Percentiles rank a stretch among this genome's conserved stretches.
These are phyloP conservation scores for Hesperophylax magnus DNA, from an alignment of 1,140 invertebrate species.

Conservation along the genomic window DNA sequence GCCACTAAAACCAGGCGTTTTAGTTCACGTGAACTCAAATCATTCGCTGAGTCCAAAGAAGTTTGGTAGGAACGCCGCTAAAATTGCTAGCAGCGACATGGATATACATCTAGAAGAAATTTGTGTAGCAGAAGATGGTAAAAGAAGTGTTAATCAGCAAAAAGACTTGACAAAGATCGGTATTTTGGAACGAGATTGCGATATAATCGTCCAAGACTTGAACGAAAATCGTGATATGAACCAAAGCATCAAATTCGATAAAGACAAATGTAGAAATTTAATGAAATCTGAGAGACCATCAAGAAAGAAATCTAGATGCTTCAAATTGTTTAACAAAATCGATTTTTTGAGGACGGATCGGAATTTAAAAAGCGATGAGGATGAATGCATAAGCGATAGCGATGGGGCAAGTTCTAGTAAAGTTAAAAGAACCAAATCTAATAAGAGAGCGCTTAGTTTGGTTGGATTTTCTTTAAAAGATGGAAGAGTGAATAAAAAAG, in stretches of 20 bases:
- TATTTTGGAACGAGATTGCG: slow-evolving; percentile 63
- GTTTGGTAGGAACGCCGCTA: slow-evolving; percentile 60
- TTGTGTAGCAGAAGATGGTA: background rate
- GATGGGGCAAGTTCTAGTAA: slow-evolving; percentile 65
- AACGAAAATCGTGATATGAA: slow-evolving; percentile 64
- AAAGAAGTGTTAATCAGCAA: slow-evolving; percentile 36
- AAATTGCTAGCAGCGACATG: slow-evolving; percentile 51
- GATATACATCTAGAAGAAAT: slow-evolving; percentile 53
- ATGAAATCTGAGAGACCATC: slow-evolving; percentile 44
- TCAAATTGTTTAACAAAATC: slow-evolving; percentile 62
- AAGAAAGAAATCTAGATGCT: slow-evolving; percentile 43
- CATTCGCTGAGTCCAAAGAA: slow-evolving; percentile 70
- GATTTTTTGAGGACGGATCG: slow-evolving; percentile 59
- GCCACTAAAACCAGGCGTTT: slow-evolving; percentile 89
- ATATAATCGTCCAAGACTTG: slow-evolving; percentile 53
- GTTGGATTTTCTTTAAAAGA: slow-evolving; percentile 61
- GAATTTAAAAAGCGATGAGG: slow-evolving; percentile 63
- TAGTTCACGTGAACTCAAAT: slow-evolving; percentile 85
- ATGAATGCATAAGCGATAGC: slow-evolving; percentile 58
- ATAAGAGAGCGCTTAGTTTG: slow-evolving; percentile 65
- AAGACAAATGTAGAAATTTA: slow-evolving; percentile 58
- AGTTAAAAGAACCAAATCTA: slow-evolving; percentile 60
- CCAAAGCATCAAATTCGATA: slow-evolving; percentile 62
- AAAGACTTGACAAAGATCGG: slow-evolving; percentile 59
- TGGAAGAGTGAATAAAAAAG: slow-evolving; percentile 60